Evolutionary conservation across 2,797 vertebrate genomes (phyloP), one percentile per base, ranked within the genome.

Genomic region (Hipposideros larvatus): DNA sequence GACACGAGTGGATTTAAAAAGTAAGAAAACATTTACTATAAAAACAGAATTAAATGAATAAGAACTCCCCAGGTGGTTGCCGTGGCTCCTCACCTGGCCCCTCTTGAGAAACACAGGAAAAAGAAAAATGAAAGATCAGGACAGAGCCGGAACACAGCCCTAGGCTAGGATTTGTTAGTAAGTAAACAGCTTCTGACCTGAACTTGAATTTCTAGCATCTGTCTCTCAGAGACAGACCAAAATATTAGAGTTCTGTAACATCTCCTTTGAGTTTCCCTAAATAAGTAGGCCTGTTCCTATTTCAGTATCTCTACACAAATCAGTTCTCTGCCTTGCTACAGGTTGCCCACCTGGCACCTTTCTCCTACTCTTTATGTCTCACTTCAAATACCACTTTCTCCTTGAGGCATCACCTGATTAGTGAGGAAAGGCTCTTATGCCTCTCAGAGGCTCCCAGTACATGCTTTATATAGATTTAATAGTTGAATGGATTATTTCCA

Each of bases 161-260:
- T 37, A 59, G 96, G 94, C 87, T 83, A 97, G 87, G 96, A 94
- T 97, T 94, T 97, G 59, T 51, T 90, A 57, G 90, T 93, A 85
- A 90, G 95, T 97, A 97, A 97, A 97, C 94, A 97, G 43, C 91
- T 95, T 90, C 87, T 97, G 95, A 88, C 84, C 87, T 93, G 68
- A 97, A 93, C 87, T 97, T 97, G 79, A 80, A 89, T 80, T 89
- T 80, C 59, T 75, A 61, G 68, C 86, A 74, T 85, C 57, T 93
- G 74, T 55, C 43, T 78, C 74, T 89, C 11, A 53, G 55, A 91
- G 46, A 90, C 59, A 68, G 46, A 59, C 61, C 94, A 71, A 89
- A 66, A 57, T 8, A 3, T 31, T 55, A 48, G 74, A 65, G 57
- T 65, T 87, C 59, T 48, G 2, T 43, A 75, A 53, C 26, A 68